Percentiles rank a stretch among this genome's conserved stretches.
Conservation (phyloP, 2,888 invertebrate species). For the Neoascia interrupta region DNA sequence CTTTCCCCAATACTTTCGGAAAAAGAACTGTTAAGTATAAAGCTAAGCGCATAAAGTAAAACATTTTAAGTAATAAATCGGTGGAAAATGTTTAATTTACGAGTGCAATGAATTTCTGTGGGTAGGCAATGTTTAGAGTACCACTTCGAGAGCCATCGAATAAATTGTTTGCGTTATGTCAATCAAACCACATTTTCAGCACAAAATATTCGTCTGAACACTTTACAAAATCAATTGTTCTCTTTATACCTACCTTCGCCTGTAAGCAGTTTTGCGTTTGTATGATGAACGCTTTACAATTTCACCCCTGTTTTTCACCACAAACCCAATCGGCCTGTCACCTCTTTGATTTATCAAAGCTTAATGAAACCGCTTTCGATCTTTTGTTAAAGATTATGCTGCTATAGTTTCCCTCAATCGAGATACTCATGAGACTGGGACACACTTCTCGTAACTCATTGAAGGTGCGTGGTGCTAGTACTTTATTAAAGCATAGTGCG, state of each 20-base stretch:
- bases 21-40: too few relatives aligned
- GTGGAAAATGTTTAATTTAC: too few relatives aligned
- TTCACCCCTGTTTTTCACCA: slow-evolving; percentile 35
- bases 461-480: slow-evolving; percentile 41
- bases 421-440: slow-evolving; percentile 11
- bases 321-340: background rate
- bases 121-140: too few relatives aligned
- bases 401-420: too few relatives aligned
- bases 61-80: too few relatives aligned
- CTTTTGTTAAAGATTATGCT: too few relatives aligned
- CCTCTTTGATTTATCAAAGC: slow-evolving; percentile 9
- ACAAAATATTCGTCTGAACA: slow-evolving; percentile 24
- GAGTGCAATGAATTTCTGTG: too few relatives aligned
- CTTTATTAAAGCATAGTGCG: slow-evolving; percentile 40
- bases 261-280: slow-evolving; percentile 5
- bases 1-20: too few relatives aligned
- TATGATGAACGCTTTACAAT: background rate
- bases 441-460: slow-evolving; percentile 50
- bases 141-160: slow-evolving; percentile 35
- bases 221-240: slow-evolving; percentile 51
- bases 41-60: too few relatives aligned
- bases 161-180: slow-evolving; percentile 61
- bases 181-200: slow-evolving; percentile 54
- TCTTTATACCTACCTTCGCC: slow-evolving; percentile 9
- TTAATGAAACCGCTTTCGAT: slow-evolving; percentile 26